Evolutionary conservation across 2,797 vertebrate species (phyloP), one percentile per base, ranked within the genome.

Genomic region (Gymnopithys bicolor): DNA sequence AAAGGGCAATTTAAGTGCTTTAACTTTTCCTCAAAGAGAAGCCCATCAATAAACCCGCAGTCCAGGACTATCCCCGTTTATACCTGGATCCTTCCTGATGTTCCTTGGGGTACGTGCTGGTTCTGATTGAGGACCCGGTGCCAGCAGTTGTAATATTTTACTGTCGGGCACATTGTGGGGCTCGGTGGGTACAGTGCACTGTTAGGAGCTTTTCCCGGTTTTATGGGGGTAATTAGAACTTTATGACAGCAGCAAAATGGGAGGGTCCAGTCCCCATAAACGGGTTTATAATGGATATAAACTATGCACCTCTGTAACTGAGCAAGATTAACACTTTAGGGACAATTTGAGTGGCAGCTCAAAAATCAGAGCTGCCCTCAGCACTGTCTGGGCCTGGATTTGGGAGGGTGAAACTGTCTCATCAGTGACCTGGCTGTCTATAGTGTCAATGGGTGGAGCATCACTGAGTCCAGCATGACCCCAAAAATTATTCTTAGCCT

Each of bases 201-300:
- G 85, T 97, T 96, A 97, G 96, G 96, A 97, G 96, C 93, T 94
- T 96, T 97, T 95, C 82, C 97, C 39, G 66, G 23, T 95, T 98
- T 98, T 98, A 98, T 98, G 97, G 97, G 95, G 98, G 97, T 97
- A 97, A 98, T 98, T 98, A 98, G 97, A 94, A 94, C 95, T 98
- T 98, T 98, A 98, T 87, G 96, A 95, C 97, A 89, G 94, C 96
- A 96, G 97, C 95, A 58, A 90, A 98, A 97, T 95, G 97, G 98
- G 97, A 97, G 97, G 97, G 95, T 96, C 97, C 82, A 85, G 96
- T 97, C 97, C 97, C 97, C 98, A 97, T 98, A 98, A 98, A 98
- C 93, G 93, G 97, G 97, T 98, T 98, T 98, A 98, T 97, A 97
- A 98, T 98, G 98, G 98, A 97, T 97, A 96, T 98, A 98, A 98